Evolutionary conservation across 2,888 invertebrate genomes (phyloP), one percentile per base, ranked within the genome.

Genomic region (Terebella lapidaria): DNA sequence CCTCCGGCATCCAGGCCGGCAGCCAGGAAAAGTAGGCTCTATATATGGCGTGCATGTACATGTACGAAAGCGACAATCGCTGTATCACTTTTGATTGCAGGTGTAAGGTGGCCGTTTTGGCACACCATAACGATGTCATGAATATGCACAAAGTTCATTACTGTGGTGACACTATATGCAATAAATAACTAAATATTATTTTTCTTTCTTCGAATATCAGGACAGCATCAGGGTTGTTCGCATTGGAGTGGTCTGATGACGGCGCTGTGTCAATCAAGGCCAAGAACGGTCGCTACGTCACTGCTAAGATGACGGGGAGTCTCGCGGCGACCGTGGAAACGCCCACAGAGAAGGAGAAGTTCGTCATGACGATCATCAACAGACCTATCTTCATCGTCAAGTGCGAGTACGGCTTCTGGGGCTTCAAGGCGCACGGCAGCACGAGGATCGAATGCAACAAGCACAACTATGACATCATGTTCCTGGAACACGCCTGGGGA

Each of bases 391-490:
- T 96, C 78, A 93, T 96, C 73, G 84, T 96, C 74, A 92, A 94
- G 83, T 91, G 91, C 78, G 94, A 95, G 78, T 93, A 93, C 82
- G 96, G 96, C 47, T 95, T 94, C 82, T 94, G 96, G 60, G 95
- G 95, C 0, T 59, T 65, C 57, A 65, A 62, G 42, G 28, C 60
- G 4, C 46, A 54, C 3, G 57, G 49, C 53, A 67, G 56, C 51
- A 29, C 63, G 1, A 42, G 65, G 0, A 56, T 65, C 10, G 65
- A 67, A 52, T 68, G 68, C 59, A 65, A 67, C 62, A 63, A 64
- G 54, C 27, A 62, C 28, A 55, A n/a, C 25, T 61, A 64, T 30
- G 63, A 66, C 26, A 30, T 57, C 28, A 64, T 66, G 29, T 54
- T 28, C 26, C 57, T 67, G 5, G 63, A 66, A 30, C 63, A 58